phyloP scores from a whole-genome alignment of 23 tunicate species.

The Trididemnum miniatum region DNA sequence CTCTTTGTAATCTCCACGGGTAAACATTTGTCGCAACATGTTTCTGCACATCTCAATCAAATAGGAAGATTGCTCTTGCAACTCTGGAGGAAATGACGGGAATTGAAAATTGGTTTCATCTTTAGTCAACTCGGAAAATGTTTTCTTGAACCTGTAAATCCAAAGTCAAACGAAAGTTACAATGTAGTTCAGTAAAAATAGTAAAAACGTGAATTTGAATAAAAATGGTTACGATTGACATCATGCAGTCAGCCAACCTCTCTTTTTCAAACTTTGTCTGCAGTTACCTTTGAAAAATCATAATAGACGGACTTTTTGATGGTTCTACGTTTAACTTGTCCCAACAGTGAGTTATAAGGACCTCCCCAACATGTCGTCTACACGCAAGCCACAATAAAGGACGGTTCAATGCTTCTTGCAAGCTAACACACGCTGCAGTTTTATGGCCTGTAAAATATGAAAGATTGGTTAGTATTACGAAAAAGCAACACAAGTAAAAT shows the following conservation, averaged over 20 bases:
- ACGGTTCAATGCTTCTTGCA: background rate
- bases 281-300: slow-evolving; percentile 6
- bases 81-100: background rate
- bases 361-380: background rate
- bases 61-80: background rate
- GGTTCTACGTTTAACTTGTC: background rate
- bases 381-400: slow-evolving; percentile 17
- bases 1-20: background rate
- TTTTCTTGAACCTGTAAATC: background rate
- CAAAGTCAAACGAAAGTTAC: background rate
- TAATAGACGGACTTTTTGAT: background rate
- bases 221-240: background rate
- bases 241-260: background rate
- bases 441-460: background rate
- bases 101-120: background rate
- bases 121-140: background rate
- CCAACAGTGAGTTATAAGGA: slow-evolving; percentile 3
- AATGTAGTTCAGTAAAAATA: too few relatives aligned
- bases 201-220: too few relatives aligned
- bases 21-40: background rate
- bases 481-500: background rate
- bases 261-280: background rate
- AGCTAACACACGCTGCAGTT: background rate
- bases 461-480: background rate
- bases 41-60: slow-evolving; percentile 6